phyloP scores from a whole-genome alignment of 2,888 invertebrate genomes.

The Axea sp. region DNA sequence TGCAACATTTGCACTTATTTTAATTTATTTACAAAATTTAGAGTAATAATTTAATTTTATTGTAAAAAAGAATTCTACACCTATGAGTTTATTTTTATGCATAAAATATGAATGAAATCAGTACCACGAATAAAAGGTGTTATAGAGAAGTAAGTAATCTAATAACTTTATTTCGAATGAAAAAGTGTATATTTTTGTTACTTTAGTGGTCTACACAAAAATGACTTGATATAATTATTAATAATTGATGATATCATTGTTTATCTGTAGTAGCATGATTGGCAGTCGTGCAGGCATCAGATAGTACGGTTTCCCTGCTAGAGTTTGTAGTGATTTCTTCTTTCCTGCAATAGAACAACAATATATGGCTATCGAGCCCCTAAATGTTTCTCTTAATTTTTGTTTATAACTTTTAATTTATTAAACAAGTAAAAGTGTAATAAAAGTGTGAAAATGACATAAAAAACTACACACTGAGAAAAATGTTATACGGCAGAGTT shows the following conservation, averaged over 20 bases:
- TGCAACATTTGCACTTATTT: too few species aligned
- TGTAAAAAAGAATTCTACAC: too few species aligned
- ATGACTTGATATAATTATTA: slow-evolving; percentile 29
- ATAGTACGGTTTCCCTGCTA: slow-evolving; percentile 78
- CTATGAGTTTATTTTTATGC: too few species aligned
- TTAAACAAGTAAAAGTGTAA: too few species aligned
- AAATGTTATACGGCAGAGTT: slow-evolving; percentile 28
- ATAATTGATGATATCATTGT: slow-evolving; percentile 65
- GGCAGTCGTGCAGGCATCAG: slow-evolving; percentile 76
- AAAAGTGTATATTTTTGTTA: slow-evolving; percentile 33
- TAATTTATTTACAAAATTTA: too few species aligned
- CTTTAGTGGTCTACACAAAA: slow-evolving; percentile 24
- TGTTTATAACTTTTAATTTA: slow-evolving; percentile 11
- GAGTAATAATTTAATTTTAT: too few species aligned
- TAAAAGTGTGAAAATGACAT: slow-evolving; percentile 20
- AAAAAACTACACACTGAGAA: slow-evolving; percentile 40
- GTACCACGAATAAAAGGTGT: slow-evolving; percentile 1
- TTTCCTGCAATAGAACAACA: slow-evolving; percentile 78
- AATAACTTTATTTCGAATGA: slow-evolving; percentile 25
- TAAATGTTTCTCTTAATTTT: slow-evolving; percentile 16
- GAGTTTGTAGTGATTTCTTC: slow-evolving; percentile 78
- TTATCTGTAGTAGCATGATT: slow-evolving; percentile 75
- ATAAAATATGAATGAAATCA: too few species aligned
- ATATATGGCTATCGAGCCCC: slow-evolving; percentile 73
- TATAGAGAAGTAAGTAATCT: slow-evolving; percentile 13